These are phyloP conservation scores for Donacobius atricapilla DNA, from an alignment of 2,113 vertebrate species.

Conservation along the genomic window DNA sequence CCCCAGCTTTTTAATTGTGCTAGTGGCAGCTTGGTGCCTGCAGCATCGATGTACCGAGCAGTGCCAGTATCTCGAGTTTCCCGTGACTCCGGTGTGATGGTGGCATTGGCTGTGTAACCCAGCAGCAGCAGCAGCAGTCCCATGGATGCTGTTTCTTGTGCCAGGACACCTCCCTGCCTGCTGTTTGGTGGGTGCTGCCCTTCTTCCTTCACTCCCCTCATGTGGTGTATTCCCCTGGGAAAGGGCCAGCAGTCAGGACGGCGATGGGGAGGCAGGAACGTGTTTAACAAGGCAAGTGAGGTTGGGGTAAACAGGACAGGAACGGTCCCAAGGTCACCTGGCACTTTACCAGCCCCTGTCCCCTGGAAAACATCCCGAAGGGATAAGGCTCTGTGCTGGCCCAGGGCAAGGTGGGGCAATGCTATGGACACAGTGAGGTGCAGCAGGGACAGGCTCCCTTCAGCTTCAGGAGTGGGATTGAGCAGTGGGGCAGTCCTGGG, in stretches of 20 bases:
- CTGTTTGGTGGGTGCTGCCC: neutral
- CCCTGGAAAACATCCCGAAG: neutral
- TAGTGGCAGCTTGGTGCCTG: neutral
- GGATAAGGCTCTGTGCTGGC: neutral
- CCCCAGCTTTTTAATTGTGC: neutral
- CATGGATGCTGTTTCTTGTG: neutral
- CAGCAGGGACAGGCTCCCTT: neutral
- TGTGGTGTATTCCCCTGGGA: neutral
- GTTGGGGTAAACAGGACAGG: neutral
- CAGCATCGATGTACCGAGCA: accelerated
- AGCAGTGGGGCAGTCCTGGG: accelerated
- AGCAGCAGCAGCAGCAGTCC: neutral
- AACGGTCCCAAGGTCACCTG: neutral
- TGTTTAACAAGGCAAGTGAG: neutral
- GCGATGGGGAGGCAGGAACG: accelerated
- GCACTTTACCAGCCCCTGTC: neutral
- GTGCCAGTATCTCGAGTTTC: neutral
- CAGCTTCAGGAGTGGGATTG: neutral
- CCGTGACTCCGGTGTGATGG: accelerated
- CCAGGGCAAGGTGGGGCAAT: accelerated
- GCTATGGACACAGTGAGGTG: accelerated
- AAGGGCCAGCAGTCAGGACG: neutral
- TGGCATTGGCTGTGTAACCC: neutral
- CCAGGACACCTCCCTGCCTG: neutral
- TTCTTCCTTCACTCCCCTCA: accelerated